Evolutionary conservation across 1,140 invertebrate species (phyloP).

Genomic region (Lepidurus apus): DNA sequence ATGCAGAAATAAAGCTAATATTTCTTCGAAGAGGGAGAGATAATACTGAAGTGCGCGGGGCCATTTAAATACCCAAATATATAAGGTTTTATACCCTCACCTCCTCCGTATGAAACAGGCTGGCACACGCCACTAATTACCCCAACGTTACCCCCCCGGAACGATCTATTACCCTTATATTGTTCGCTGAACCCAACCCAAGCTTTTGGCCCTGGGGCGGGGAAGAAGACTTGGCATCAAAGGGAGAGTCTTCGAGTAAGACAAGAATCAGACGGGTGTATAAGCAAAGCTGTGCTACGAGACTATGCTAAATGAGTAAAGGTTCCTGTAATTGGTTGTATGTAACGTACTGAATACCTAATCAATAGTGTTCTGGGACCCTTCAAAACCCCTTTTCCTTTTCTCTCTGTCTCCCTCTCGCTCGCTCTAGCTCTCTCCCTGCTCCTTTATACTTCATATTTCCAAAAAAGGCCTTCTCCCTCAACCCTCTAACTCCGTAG

Average conservation of each 20-base stretch:
- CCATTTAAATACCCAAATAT: neutral
- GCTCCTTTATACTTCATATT: too few species aligned
- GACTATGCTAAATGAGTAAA: slow-evolving; percentile 22
- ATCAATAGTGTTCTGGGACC: neutral
- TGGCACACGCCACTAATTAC: neutral
- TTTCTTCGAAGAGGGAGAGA: too few species aligned
- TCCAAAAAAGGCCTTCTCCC: too few species aligned
- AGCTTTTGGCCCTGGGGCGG: neutral
- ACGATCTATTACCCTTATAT: slow-evolving; percentile 10
- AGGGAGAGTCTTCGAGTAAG: slow-evolving; percentile 13
- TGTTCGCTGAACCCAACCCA: neutral
- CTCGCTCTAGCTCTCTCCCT: too few species aligned
- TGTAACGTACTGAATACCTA: slow-evolving; percentile 19
- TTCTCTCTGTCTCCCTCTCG: too few species aligned
- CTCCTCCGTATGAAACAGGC: neutral
- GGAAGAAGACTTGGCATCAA: neutral
- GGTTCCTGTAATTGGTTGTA: slow-evolving; percentile 21
- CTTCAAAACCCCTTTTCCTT: too few species aligned
- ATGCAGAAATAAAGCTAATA: too few species aligned
- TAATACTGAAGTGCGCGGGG: too few species aligned
- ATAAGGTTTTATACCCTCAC: neutral
- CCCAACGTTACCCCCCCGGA: neutral
- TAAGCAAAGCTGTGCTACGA: slow-evolving; percentile 12
- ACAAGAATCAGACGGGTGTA: slow-evolving; percentile 14
- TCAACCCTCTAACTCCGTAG: neutral